Conservation (phyloP, 2,797 vertebrate genomes). For the Mormyrops boulengeri region DNA sequence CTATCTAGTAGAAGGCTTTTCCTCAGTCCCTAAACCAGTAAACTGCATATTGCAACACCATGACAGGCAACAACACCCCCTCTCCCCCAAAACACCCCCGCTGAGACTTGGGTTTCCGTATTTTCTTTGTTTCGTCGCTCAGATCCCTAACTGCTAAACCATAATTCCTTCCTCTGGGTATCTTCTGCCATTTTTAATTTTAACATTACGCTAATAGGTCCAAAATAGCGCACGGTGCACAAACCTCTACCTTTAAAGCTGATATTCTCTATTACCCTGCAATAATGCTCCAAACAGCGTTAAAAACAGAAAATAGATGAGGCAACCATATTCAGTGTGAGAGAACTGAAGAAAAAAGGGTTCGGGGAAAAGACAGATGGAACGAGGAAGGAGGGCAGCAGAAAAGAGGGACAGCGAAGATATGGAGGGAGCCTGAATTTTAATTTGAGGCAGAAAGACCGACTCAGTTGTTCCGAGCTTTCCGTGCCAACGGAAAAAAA, state of each 20-base stretch:
- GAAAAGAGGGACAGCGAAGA: neutral
- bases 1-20: neutral
- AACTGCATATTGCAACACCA: neutral
- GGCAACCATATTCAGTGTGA: neutral
- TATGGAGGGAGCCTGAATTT: conserved; percentile 23
- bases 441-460: conserved; percentile 45
- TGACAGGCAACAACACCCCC: neutral
- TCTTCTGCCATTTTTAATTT: neutral
- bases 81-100: neutral
- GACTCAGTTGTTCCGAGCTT: conserved; percentile 67
- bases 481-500: conserved; percentile 67
- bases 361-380: neutral
- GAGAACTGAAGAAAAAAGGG: neutral
- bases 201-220: neutral
- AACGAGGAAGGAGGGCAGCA: neutral
- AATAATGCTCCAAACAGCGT: neutral
- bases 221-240: neutral
- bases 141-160: neutral
- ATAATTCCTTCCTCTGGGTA: neutral
- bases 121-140: neutral
- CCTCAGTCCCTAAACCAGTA: neutral
- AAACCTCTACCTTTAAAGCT: neutral
- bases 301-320: neutral
- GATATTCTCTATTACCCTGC: neutral
- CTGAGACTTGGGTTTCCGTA: neutral